A percentile compares a stretch with the other conserved stretches of the same genome.
Conservation (phyloP, 2,797 vertebrate species). For the Limnodromus scolopaceus region DNA sequence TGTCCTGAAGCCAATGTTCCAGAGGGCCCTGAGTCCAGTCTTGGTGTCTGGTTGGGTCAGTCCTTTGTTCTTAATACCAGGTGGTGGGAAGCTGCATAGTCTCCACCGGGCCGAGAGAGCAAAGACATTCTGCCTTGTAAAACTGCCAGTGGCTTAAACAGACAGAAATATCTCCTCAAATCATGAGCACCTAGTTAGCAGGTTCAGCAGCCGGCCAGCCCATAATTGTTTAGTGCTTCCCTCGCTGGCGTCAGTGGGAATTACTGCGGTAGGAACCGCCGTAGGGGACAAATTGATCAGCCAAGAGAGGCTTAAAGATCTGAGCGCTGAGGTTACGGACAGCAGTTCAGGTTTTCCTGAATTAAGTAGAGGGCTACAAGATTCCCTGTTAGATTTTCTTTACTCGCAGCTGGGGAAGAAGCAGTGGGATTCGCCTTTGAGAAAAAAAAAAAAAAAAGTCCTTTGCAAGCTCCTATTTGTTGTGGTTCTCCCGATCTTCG, state of each 20-base stretch:
- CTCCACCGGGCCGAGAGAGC: not conserved
- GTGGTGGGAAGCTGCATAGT: not conserved
- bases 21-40: not conserved
- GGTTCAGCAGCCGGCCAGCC: not conserved
- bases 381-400: not conserved
- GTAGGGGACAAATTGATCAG: conserved; percentile 58
- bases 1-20: not conserved
- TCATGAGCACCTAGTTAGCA: not conserved
- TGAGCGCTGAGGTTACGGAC: conserved; percentile 25
- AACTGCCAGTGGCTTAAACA: not conserved
- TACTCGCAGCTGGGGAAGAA: not conserved
- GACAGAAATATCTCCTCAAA: not conserved
- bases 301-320: conserved; percentile 47
- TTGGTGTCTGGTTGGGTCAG: not conserved
- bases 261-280: conserved; percentile 35
- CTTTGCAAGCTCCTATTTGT: not conserved
- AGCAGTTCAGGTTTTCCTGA: not conserved
- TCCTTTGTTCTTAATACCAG: not conserved
- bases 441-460: not conserved
- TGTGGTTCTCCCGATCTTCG: not conserved
- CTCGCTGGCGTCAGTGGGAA: not conserved
- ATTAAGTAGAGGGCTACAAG: not conserved
- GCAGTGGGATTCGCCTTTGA: not conserved
- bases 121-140: not conserved
- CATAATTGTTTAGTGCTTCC: not conserved